Evolutionary conservation across 2,113 vertebrate genomes (phyloP), one percentile per base, ranked within the genome.

Genomic region (Nothobranchius kuhntae): DNA sequence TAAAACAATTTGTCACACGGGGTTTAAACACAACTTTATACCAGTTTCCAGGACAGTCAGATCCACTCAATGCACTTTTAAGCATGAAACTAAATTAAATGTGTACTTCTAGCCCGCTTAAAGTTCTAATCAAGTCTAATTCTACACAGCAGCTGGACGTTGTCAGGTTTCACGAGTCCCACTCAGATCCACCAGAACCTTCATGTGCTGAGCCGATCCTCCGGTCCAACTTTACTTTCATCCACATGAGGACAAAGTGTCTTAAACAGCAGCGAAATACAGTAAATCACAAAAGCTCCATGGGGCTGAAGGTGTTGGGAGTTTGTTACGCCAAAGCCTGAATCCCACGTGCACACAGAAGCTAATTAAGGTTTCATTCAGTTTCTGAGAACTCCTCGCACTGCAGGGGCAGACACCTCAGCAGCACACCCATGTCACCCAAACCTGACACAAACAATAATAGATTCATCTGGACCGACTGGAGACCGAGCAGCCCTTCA

Each of bases 401-500:
- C 44, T 2, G 4, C 6, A 40, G 38, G 4, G 38, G 38, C 15
- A 48, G 54, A 56, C 30, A 64, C 68, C 9, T 2, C 59, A 38
- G 53, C 15, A 14, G 13, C 48, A 3, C 38, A 42, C 53, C 42
- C 52, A 38, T 47, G 50, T 15, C 52, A 42, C 9, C 44, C 14
- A 71, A 66, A 69, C 53, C 13, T 5, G 40, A 17, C 3, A 73
- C 42, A 44, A 36, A 65, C 57, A 13, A 26, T 70, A 7, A 54
- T 15, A 63, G 9, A 53, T 71, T 3, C 67, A 65, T 61, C 71
- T 24, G 4, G 30, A 4, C 21, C 21, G 21, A 21, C 21, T 68
- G 42, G 38, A 13, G 36, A 56, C 40, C 65, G 30, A 65, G 11
- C 60, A 87, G 82, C 79, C 85, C 79, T 87, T 87, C 77, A 67